Base-by-base conservation (phyloP, 2,113 vertebrate species). In the Bufo bufo region DNA sequence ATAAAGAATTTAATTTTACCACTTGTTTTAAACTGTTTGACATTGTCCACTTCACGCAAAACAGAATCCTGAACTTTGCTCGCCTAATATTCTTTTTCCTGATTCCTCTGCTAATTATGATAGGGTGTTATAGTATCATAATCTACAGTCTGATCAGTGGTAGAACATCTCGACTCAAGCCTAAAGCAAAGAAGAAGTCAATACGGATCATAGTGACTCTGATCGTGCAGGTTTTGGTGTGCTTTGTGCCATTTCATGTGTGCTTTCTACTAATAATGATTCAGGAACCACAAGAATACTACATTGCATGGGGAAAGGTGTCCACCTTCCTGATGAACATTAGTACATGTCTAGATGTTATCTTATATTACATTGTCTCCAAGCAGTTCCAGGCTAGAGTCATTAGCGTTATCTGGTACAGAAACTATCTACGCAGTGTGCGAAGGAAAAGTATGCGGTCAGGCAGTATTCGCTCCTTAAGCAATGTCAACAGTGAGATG, bases 381-480 rank as follows among this genome's bases (percentile, higher is more conserved):
- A 99, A 99, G 91, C 97, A 99, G 91, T 99, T 99, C 93, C 98
- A 99, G 90, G 98, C 98, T 12, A 91, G 98, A 85, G 98, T 99
- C 85, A 97, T 99, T 87, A 99, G 98, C 0, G 98, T 99, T 82
- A 97, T 99, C 85, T 93, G 98, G 23, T 99, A 99, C 91, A 95
- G 98, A 61, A 99, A 99, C 84, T 99, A 99, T 86, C 94, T 99
- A 71, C 94, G 98, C 45, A 99, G 98, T 0, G 93, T 99, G 59
- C 94, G 98, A n/a, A 94, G 98, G 74, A 99, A 98, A 90, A 98
- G 97, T 87, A 93, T 96, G 80, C 95, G 94, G 89, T 96, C 95
- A 0, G 96, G 93, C 33, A 99, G 97, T 84, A 50, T 97, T 75
- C 95, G 95, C n/a, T 99, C 98, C 4, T 92, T 99, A 84, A 99